Percentiles rank a stretch among this genome's conserved stretches.
Conservation (phyloP, 2,797 vertebrate genomes). For the Onychomys leucogaster region DNA sequence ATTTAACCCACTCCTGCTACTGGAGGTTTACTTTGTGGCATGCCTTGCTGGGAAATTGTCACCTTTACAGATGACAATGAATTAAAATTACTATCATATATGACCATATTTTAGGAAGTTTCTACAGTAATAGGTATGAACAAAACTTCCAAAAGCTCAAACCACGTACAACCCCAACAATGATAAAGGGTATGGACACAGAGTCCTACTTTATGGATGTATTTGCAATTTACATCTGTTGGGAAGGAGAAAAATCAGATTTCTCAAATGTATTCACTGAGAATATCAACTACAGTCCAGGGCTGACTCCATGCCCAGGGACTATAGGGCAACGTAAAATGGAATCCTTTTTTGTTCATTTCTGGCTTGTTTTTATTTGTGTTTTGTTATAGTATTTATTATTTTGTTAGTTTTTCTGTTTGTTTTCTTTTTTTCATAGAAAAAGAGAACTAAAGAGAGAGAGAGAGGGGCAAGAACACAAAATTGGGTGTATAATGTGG, state of each 20-base stretch:
- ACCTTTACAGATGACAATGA: not conserved
- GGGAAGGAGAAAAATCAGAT: not conserved
- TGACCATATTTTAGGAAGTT: not conserved
- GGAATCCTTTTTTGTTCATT: not conserved
- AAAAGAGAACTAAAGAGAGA: not conserved
- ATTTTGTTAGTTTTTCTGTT: not conserved
- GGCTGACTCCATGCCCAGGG: not conserved
- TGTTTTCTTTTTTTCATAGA: not conserved
- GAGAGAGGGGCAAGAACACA: not conserved
- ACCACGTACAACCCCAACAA: not conserved
- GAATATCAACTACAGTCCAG: not conserved
- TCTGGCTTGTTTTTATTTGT: no score
- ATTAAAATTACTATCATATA: not conserved
- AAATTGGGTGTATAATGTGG: not conserved
- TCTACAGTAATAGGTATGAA: not conserved
- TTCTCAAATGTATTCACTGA: not conserved
- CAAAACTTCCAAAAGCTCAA: not conserved
- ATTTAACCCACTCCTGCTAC: no score
- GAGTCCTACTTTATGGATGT: not conserved
- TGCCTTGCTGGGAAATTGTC: not conserved
- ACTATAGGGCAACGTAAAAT: no score
- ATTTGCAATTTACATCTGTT: not conserved
- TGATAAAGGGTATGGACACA: not conserved
- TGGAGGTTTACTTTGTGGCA: not conserved
- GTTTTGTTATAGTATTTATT: not conserved